These are phyloP conservation scores for Sardinella longiceps DNA, from an alignment of 2,797 vertebrate genomes.

Conservation along the genomic window DNA sequence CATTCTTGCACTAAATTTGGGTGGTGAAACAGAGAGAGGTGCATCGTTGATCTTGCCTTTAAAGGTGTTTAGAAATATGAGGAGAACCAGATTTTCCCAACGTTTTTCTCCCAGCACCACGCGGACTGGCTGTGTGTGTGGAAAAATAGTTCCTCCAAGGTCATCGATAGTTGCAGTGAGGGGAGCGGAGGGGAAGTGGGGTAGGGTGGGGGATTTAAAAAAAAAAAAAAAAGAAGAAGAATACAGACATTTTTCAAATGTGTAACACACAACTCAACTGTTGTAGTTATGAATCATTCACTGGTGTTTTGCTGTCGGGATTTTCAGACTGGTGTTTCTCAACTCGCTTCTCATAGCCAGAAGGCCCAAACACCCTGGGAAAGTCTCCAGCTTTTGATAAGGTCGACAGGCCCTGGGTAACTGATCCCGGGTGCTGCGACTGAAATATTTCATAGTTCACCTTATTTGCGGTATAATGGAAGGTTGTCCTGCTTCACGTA, in stretches of 20 bases:
- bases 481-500: background rate
- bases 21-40: background rate
- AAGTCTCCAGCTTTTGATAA: conserved; percentile 10
- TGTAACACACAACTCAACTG: background rate
- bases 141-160: conserved; percentile 23
- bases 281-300: conserved; percentile 13
- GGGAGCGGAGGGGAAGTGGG: background rate
- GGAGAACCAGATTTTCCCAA: background rate
- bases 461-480: background rate
- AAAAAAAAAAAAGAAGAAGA: background rate
- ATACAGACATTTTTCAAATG: conserved; percentile 9
- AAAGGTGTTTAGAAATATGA: background rate
- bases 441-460: background rate
- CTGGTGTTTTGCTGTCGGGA: background rate
- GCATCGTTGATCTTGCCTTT: background rate
- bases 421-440: background rate
- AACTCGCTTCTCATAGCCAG: background rate
- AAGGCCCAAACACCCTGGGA: background rate
- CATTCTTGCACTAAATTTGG: background rate
- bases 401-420: background rate
- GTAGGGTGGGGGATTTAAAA: background rate
- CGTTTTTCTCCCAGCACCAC: background rate
- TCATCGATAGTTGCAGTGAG: background rate
- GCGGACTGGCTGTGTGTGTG: conserved; percentile 6
- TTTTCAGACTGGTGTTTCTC: conserved; percentile 13